Conservation (phyloP, 1,140 invertebrate genomes). For the Ganaspis sp. region DNA sequence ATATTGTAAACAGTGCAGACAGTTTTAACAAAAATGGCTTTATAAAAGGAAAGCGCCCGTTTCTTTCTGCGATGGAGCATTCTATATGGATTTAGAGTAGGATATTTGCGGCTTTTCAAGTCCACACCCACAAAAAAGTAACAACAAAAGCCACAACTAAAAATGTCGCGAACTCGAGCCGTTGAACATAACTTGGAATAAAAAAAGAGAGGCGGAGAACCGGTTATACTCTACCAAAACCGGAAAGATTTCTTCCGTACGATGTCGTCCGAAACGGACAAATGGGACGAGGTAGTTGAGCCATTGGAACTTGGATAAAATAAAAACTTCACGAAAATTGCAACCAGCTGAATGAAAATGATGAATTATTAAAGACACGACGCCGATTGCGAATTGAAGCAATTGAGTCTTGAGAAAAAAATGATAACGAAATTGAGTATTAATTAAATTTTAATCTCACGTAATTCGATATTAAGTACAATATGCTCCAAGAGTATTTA, state of each 20-base stretch:
- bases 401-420: background rate
- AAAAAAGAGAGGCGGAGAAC: constrained; percentile 59
- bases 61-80: background rate
- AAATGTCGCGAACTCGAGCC: constrained; percentile 34
- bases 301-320: constrained; percentile 60
- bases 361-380: constrained; percentile 26
- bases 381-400: background rate
- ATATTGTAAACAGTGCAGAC: no score
- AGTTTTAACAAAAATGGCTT: background rate
- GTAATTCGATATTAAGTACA: background rate
- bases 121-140: constrained; percentile 16
- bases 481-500: background rate
- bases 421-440: constrained; percentile 1
- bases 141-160: constrained; percentile 25
- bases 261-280: constrained; percentile 68
- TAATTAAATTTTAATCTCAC: background rate
- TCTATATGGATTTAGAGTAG: background rate
- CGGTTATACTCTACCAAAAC: constrained; percentile 70
- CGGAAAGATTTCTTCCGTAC: constrained; percentile 73
- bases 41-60: background rate
- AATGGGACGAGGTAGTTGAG: constrained; percentile 70
- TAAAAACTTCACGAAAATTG: constrained; percentile 62
- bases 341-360: constrained; percentile 25
- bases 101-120: constrained; percentile 9
- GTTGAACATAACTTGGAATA: constrained; percentile 39